Percentiles rank a stretch among this genome's conserved stretches.
Conservation (phyloP, 92 coral and sea anemone species). For the Zoanthus sociatus region DNA sequence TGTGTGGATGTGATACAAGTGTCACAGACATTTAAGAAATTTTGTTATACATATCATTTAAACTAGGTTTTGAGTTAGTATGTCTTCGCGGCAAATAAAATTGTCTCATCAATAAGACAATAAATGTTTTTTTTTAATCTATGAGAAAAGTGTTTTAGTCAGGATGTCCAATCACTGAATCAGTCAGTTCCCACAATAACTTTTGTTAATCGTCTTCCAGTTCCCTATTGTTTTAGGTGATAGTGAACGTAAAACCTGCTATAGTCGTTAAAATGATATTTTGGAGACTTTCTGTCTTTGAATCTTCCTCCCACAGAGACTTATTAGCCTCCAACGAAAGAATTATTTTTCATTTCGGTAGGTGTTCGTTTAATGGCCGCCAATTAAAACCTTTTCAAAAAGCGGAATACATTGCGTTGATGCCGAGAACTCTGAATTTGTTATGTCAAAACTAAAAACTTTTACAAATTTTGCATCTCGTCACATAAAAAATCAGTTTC, state of each 20-base stretch:
- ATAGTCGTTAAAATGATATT: slow-evolving; percentile 35
- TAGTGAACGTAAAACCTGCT: slow-evolving; percentile 29
- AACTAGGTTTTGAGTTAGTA: neutral
- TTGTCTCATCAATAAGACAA: neutral
- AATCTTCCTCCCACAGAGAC: slow-evolving; percentile 28
- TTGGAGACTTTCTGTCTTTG: slow-evolving; percentile 19
- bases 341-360: neutral
- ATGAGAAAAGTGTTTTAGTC: slow-evolving; percentile 10
- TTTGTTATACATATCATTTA: neutral
- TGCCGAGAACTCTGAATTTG: slow-evolving; percentile 1
- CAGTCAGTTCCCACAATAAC: neutral
- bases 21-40: neutral
- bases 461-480: neutral
- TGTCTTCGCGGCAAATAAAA: neutral
- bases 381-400: slow-evolving; percentile 19
- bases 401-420: neutral
- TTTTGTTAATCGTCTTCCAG: neutral
- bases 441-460: neutral
- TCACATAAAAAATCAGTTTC: neutral
- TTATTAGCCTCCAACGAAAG: slow-evolving; percentile 7
- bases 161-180: neutral
- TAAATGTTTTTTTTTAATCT: neutral
- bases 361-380: slow-evolving; percentile 27
- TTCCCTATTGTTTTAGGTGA: neutral
- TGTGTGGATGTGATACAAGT: neutral